Percentiles rank a stretch among this genome's conserved stretches.
These are phyloP conservation scores for Corythaixoides concolor DNA, from an alignment of 2,113 vertebrate species.

Conservation along the genomic window DNA sequence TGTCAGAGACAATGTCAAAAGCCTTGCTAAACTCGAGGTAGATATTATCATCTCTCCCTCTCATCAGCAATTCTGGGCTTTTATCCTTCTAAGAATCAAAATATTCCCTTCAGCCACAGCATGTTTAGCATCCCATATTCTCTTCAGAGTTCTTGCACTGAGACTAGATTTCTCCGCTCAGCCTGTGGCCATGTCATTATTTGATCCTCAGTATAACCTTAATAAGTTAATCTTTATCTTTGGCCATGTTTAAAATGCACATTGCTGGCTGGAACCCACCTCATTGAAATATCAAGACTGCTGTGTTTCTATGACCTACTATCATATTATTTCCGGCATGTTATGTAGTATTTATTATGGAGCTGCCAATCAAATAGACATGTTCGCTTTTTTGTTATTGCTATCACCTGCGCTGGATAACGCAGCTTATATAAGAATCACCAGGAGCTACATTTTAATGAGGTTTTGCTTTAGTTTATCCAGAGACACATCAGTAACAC, in stretches of 20 bases:
- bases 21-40: background rate
- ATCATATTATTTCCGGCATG: background rate
- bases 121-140: background rate
- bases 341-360: background rate
- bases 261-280: background rate
- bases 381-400: background rate
- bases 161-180: background rate
- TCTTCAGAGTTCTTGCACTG: background rate
- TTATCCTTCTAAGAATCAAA: constrained; percentile 13
- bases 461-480: background rate
- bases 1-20: background rate
- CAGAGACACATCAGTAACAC: background rate
- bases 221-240: background rate
- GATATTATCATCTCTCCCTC: background rate
- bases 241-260: background rate
- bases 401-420: background rate
- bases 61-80: background rate
- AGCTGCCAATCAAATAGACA: background rate
- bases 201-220: background rate
- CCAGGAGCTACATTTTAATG: constrained; percentile 42
- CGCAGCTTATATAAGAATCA: background rate
- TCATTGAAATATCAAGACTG: background rate
- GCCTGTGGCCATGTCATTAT: background rate
- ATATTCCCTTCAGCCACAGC: background rate
- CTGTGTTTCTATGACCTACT: background rate